Base-by-base conservation (phyloP, 2,113 vertebrate genomes). In the Geothlypis trichas region DNA sequence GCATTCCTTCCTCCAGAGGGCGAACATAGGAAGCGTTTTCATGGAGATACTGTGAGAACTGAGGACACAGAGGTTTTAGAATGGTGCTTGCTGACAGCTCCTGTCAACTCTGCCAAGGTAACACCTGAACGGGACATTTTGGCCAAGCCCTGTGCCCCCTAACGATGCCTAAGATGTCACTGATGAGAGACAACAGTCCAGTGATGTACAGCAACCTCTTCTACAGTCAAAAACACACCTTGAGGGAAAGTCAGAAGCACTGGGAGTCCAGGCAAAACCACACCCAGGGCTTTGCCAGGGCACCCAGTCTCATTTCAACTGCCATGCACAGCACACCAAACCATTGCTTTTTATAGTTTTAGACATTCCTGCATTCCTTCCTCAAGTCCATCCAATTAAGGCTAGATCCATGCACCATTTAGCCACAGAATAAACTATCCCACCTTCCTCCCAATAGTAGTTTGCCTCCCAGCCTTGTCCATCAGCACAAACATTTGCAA, bases 1-100 rank as follows among this genome's bases (percentile, higher is more conserved):
- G 94, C 96, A 99, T 98, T 93, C 99, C 99, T 95, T 99, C 99
- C 98, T 99, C 99, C 66, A 99, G 98, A 89, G 99, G 99, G 97
- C 99, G 99, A 95, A 99, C 98, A 19, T 99, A 99, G 0, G 98
- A 98, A 6, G 99, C 99, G 57, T 99, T 99, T 98, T 99, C 99
- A 94, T 99, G 99, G 31, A 99, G 98, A 90, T 99, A 98, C 83
- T 99, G 99, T 19, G 99, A 99, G 90, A 99, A 99, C 99, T 99
- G 84, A 84, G 89, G 2, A 83, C 42, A 89, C 49, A 92, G 41
- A 88, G 30, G 84, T 75, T 59, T 42, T 79, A 51, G 19, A 78
- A 51, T 87, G 66, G 67, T 54, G 67, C 79, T 91, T 82, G 54
- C 57, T 63, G 74, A 35, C 23, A 4, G 61, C n/a, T 76, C 55